Conservation (phyloP, 1,140 invertebrate species). For the Diachasmimorpha longicaudata region DNA sequence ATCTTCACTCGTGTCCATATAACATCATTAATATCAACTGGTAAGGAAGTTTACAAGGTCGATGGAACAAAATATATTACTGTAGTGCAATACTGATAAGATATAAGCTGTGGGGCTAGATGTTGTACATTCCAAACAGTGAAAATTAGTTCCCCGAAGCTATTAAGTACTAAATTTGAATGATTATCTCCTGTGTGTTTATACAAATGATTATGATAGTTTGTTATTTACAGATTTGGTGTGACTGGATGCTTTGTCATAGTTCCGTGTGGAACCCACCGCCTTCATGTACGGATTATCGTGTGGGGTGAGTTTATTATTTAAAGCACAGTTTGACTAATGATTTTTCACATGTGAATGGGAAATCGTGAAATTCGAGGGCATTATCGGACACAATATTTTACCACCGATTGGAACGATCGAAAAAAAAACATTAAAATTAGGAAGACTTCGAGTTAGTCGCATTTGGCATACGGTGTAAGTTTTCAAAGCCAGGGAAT, state of each 20-base stretch:
- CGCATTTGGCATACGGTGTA: too few relatives aligned
- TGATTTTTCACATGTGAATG: too few relatives aligned
- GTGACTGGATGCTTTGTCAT: slow-evolving; percentile 90
- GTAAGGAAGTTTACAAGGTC: not conserved
- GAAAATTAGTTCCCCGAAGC: not conserved
- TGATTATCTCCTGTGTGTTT: not conserved
- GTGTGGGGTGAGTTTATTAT: slow-evolving; percentile 73
- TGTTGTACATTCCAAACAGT: not conserved
- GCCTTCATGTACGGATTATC: slow-evolving; percentile 78
- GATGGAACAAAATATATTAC: not conserved
- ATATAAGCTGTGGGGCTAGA: not conserved
- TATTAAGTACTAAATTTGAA: not conserved
- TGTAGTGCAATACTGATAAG: not conserved
- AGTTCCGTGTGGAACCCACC: slow-evolving; percentile 85
- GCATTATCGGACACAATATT: too few relatives aligned
- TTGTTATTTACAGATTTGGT: slow-evolving; percentile 73
- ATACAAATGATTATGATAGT: not conserved
- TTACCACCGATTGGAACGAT: too few relatives aligned
- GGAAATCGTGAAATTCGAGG: not conserved
- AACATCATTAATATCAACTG: not conserved
- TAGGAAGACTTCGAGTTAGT: too few relatives aligned
- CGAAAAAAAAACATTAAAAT: too few relatives aligned
- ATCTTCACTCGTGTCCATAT: not conserved
- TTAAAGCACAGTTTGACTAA: not conserved
- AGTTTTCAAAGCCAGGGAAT: too few relatives aligned